Evolutionary conservation across 2,797 vertebrate genomes (phyloP).

Genomic region (Oryzias sinensis): DNA sequence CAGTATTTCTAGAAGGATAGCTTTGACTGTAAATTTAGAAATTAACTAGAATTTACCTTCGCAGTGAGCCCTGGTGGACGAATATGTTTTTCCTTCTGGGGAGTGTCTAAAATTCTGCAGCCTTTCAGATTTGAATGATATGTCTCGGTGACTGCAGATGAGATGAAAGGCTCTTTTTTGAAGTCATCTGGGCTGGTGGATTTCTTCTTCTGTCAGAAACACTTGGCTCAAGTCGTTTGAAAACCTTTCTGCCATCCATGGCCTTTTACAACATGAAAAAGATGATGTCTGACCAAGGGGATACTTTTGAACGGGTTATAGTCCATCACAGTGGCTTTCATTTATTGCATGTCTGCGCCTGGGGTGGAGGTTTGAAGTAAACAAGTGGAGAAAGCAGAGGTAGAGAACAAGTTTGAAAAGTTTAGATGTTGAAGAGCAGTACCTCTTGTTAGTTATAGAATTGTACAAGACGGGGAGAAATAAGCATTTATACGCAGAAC

Average conservation of each 20-base stretch:
- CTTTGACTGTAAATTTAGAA: slow-evolving; percentile 20
- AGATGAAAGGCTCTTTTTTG: slow-evolving; percentile 69
- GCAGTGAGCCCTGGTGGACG: slow-evolving; percentile 16
- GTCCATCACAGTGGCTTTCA: slow-evolving; percentile 40
- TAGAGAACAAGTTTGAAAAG: slow-evolving; percentile 2
- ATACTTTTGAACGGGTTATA: slow-evolving; percentile 50
- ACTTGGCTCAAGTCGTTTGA: slow-evolving; percentile 52
- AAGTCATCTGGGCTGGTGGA: slow-evolving; percentile 59
- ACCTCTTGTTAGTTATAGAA: slow-evolving; percentile 22
- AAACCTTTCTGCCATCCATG: slow-evolving; percentile 44
- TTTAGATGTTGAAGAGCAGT: slow-evolving; percentile 28
- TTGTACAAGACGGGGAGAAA: slow-evolving; percentile 11
- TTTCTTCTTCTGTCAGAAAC: slow-evolving; percentile 65
- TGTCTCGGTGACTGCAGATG: slow-evolving; percentile 47
- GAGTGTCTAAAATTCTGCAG: slow-evolving; percentile 28
- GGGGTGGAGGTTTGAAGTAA: slow-evolving; percentile 24
- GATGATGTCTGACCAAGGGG: slow-evolving; percentile 45
- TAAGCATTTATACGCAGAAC: slow-evolving; percentile 25
- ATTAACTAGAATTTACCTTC: slow-evolving; percentile 11
- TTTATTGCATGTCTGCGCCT: slow-evolving; percentile 46
- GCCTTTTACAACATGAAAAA: slow-evolving; percentile 67
- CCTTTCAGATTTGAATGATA: slow-evolving; percentile 59
- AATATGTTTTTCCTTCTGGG: slow-evolving; percentile 20
- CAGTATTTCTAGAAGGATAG: neutral
- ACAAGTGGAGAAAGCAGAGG: slow-evolving; percentile 31